Evolutionary conservation across 2,797 vertebrate genomes (phyloP).

Genomic region (Sciurus carolinensis): DNA sequence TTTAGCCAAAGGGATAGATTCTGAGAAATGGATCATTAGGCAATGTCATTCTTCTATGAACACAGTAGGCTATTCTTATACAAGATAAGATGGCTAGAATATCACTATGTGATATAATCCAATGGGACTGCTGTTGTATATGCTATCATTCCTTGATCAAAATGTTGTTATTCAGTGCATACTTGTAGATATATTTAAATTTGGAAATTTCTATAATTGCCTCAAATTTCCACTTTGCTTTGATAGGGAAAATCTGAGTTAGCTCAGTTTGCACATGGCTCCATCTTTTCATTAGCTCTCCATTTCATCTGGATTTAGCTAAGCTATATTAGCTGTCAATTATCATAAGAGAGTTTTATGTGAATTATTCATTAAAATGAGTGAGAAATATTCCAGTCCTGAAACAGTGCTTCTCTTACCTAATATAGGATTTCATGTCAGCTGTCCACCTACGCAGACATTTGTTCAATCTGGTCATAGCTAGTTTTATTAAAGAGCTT

Average conservation of each 20-base stretch:
- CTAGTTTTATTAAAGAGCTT: constrained; percentile 41
- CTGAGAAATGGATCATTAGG: neutral
- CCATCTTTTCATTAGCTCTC: constrained; percentile 36
- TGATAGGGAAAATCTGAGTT: neutral
- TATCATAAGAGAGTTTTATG: constrained; percentile 36
- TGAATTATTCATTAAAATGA: constrained; percentile 41
- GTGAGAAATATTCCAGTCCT: neutral
- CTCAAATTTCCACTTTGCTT: constrained; percentile 26
- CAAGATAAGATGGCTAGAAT: neutral
- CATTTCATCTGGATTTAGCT: neutral
- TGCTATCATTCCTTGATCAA: neutral
- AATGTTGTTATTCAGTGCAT: neutral
- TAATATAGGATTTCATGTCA: neutral
- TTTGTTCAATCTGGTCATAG: neutral
- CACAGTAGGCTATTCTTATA: neutral
- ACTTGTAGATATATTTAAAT: neutral
- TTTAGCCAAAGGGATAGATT: neutral
- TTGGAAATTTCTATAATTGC: neutral
- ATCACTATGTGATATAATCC: neutral
- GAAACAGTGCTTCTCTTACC: constrained; percentile 26
- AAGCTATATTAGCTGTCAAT: constrained; percentile 35
- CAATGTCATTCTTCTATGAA: neutral
- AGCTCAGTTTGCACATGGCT: neutral
- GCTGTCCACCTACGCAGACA: neutral
- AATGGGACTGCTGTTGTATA: too few relatives aligned